Percentiles rank a stretch among this genome's conserved stretches.
These are phyloP conservation scores for Xiphophorus hellerii DNA, from an alignment of 2,113 vertebrate species.

Conservation along the genomic window DNA sequence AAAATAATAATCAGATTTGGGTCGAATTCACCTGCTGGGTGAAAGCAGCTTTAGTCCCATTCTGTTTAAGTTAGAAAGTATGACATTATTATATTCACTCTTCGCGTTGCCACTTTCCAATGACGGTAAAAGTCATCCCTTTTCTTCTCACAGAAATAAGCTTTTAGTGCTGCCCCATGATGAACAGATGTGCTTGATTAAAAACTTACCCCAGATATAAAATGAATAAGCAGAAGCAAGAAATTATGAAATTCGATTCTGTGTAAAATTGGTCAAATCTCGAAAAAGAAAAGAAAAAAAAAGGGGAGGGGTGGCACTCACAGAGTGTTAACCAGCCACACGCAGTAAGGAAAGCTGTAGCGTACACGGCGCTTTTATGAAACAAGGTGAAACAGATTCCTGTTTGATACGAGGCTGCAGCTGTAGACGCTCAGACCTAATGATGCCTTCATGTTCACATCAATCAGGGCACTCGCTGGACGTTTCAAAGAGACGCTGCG, in stretches of 20 bases:
- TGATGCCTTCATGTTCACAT: not conserved
- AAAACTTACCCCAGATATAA: not conserved
- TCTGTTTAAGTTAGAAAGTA: too few relatives aligned
- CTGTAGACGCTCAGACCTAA: not conserved
- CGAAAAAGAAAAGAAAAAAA: not conserved
- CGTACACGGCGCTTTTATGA: not conserved
- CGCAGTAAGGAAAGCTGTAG: not conserved
- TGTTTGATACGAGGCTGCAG: not conserved
- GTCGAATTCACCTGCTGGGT: too few relatives aligned
- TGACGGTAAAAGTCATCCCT: not conserved
- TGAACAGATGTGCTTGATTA: not conserved
- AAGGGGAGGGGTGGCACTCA: accelerated
- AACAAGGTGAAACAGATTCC: not conserved
- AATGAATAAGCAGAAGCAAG: not conserved
- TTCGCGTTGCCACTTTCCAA: not conserved
- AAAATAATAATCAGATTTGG: too few relatives aligned
- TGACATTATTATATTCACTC: not conserved
- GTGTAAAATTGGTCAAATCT: not conserved
- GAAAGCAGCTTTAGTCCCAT: too few relatives aligned
- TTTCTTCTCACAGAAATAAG: not conserved
- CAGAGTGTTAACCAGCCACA: not conserved
- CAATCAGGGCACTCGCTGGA: not conserved
- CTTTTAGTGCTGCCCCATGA: too few relatives aligned
- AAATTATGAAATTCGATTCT: not conserved
- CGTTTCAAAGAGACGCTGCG: not conserved